Conservation (phyloP, 92 coral and sea anemone genomes). For the Paramuricea clavata region DNA sequence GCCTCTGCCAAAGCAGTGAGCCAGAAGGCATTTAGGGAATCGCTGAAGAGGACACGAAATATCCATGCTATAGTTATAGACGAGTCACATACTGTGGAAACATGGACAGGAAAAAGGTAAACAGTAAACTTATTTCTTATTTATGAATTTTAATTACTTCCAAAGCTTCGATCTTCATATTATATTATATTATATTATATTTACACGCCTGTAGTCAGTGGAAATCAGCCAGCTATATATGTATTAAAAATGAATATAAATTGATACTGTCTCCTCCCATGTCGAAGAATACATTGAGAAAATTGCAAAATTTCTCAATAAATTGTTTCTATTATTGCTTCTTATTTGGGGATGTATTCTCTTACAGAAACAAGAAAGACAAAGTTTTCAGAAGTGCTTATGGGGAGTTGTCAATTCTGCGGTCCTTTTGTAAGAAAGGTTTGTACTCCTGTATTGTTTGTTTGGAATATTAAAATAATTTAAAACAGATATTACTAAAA, state of each 20-base stretch:
- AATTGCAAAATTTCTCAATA: no score
- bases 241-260: no score
- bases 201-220: no score
- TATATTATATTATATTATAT: no score
- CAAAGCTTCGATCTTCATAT: no score
- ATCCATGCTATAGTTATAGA: background rate
- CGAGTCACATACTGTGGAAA: conserved; percentile 29
- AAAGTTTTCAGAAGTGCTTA: conserved; percentile 59
- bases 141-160: background rate
- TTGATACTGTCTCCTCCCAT: no score
- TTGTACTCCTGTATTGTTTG: background rate
- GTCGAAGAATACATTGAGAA: no score
- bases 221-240: no score
- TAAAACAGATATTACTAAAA: no score
- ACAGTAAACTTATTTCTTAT: background rate
- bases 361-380: conserved; percentile 45
- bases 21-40: conserved; percentile 1
- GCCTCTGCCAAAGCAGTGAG: conserved; percentile 33
- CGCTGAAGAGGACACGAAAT: background rate
- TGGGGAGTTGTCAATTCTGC: conserved; percentile 56
- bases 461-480: no score
- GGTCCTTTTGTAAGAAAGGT: conserved; percentile 65
- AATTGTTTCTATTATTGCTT: background rate
- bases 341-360: conserved; percentile 23
- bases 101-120: conserved; percentile 12